Conservation (phyloP, 2,797 vertebrate genomes). For the Prionace glauca region DNA sequence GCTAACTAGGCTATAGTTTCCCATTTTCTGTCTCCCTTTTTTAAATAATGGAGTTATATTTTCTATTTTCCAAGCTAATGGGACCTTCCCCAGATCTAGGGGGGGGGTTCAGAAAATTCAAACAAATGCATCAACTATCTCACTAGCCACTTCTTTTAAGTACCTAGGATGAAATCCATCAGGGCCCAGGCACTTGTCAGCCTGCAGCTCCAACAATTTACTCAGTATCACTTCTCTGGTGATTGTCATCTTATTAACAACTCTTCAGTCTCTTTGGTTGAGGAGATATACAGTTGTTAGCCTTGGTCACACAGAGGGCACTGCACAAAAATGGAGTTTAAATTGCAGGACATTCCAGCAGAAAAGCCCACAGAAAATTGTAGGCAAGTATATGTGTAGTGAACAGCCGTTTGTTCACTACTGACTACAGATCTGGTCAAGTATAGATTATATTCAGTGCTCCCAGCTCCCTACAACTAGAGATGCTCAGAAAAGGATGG, state of each 20-base stretch:
- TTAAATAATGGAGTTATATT: too few relatives aligned
- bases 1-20: too few relatives aligned
- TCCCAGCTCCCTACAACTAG: not conserved
- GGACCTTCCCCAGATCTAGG: too few relatives aligned
- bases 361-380: not conserved
- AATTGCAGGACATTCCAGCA: not conserved
- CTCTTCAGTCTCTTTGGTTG: not conserved
- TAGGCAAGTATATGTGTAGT: not conserved
- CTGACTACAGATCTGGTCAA: not conserved
- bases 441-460: not conserved
- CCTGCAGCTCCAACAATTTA: too few relatives aligned
- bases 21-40: not conserved
- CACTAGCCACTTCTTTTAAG: too few relatives aligned
- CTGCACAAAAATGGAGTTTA: not conserved
- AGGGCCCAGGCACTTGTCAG: too few relatives aligned
- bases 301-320: not conserved
- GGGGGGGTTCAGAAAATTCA: too few relatives aligned
- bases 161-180: too few relatives aligned
- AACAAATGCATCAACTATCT: too few relatives aligned
- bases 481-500: not conserved
- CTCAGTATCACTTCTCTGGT: too few relatives aligned
- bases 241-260: not conserved
- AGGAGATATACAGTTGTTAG: not conserved
- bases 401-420: not conserved
- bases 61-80: too few relatives aligned